phyloP scores from a whole-genome alignment of 2,113 vertebrate species.

The Eulemur macaco region DNA sequence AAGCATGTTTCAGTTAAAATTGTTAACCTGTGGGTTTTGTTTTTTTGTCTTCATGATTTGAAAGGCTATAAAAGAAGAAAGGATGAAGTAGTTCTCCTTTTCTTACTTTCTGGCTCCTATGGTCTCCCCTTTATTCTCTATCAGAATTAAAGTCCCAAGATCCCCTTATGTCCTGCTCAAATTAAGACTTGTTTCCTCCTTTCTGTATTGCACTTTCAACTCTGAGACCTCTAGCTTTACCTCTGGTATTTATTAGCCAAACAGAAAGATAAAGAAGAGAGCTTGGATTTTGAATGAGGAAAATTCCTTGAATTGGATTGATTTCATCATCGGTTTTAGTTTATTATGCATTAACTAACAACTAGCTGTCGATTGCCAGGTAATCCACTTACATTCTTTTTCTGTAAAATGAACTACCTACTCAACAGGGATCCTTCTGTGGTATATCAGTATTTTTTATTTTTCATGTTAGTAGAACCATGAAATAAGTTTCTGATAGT shows the following conservation, averaged over 20 bases:
- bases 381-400: not conserved
- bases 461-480: not conserved
- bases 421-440: not conserved
- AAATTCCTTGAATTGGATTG: not conserved
- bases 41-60: slow-evolving; percentile 1
- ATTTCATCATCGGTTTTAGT: not conserved
- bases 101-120: not conserved
- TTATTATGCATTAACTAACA: not conserved
- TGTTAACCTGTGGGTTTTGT: not conserved
- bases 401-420: not conserved
- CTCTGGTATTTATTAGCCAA: not conserved
- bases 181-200: not conserved
- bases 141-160: not conserved
- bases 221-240: not conserved
- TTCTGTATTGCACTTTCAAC: not conserved
- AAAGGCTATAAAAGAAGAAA: not conserved
- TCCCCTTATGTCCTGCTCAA: not conserved
- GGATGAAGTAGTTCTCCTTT: not conserved
- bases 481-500: not conserved
- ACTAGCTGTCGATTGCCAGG: not conserved
- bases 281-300: not conserved
- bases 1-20: not conserved
- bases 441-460: not conserved
- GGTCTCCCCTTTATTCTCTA: not conserved
- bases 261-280: not conserved